Percentiles rank a stretch among this genome's conserved stretches.
phyloP scores from a whole-genome alignment of 2,113 vertebrate species.

The Phalacrocorax pelagicus region DNA sequence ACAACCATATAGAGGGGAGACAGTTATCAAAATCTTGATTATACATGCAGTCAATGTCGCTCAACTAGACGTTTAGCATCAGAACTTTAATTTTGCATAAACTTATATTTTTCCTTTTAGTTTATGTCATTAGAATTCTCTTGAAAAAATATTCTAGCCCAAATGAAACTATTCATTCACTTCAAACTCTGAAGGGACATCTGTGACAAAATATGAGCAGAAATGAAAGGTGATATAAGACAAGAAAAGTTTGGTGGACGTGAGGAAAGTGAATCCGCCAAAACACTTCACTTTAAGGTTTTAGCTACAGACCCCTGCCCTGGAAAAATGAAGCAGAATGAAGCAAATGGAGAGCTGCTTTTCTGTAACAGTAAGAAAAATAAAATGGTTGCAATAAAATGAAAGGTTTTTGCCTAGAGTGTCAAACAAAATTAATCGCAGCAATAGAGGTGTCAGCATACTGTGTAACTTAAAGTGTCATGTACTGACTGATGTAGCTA shows the following conservation, averaged over 20 bases:
- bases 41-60: neutral
- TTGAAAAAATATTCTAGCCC: neutral
- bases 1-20: neutral
- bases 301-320: neutral
- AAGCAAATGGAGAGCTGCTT: neutral
- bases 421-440: slow-evolving; percentile 2
- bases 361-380: neutral
- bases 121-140: neutral
- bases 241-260: neutral
- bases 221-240: neutral
- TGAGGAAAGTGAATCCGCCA: neutral
- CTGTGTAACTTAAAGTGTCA: neutral
- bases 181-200: slow-evolving; percentile 6
- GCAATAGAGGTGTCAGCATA: neutral
- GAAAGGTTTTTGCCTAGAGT: neutral
- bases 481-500: neutral
- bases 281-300: neutral
- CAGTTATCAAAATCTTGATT: neutral
- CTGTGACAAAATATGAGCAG: neutral
- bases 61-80: neutral
- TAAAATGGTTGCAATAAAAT: neutral
- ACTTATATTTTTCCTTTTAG: neutral
- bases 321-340: slow-evolving; percentile 19
- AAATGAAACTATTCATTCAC: neutral
- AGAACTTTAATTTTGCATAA: neutral